phyloP scores from a whole-genome alignment of 2,888 invertebrate genomes.

The Temnothorax rugatulus region DNA sequence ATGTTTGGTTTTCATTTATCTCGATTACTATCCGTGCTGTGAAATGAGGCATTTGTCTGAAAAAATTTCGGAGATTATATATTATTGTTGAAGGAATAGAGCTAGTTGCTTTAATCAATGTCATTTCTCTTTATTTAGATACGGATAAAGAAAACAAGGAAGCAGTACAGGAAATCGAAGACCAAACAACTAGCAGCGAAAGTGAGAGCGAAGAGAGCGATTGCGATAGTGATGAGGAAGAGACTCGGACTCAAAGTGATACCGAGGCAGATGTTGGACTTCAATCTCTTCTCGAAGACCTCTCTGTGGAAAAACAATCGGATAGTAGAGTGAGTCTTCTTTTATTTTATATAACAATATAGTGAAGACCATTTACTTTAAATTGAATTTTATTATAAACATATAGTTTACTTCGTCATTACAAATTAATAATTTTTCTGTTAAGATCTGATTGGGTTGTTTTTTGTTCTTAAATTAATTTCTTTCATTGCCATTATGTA shows the following conservation, averaged over 20 bases:
- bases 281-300: conserved; percentile 88
- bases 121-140: conserved; percentile 64
- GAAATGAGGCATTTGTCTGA: conserved; percentile 85
- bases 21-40: conserved; percentile 79
- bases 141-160: conserved; percentile 82
- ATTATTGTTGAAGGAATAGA: background rate
- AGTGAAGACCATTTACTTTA: background rate
- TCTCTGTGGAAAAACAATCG: conserved; percentile 78
- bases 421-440: background rate
- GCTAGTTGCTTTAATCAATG: background rate
- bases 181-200: conserved; percentile 72
- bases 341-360: background rate
- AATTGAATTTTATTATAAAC: background rate
- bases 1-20: conserved; percentile 78
- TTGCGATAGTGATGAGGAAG: conserved; percentile 82
- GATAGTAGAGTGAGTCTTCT: conserved; percentile 61
- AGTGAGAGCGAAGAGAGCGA: conserved; percentile 82
- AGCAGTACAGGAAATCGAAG: conserved; percentile 79
- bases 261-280: conserved; percentile 87
- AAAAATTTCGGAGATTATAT: conserved; percentile 31
- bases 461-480: background rate
- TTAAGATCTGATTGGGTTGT: background rate
- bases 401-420: background rate
- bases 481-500: background rate
- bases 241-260: conserved; percentile 83